Base-by-base conservation (phyloP, 1,140 invertebrate species). In the Vanessa tameamea region DNA sequence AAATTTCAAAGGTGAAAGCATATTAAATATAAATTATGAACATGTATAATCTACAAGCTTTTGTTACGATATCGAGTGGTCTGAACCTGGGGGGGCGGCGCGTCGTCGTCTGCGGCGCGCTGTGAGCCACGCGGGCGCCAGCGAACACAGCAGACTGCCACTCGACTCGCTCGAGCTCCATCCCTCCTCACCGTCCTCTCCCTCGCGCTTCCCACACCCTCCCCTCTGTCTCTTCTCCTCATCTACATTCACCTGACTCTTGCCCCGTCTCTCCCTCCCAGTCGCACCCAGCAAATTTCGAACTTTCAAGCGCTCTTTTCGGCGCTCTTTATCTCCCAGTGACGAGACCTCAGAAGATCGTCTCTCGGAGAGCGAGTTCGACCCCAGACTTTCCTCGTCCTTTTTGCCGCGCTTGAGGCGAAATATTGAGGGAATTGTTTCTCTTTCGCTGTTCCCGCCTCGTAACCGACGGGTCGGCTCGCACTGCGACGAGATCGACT, bases 81-180 rank as follows among this genome's bases (percentile, higher is more conserved):
- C 3, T 26, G 16, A 72, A 80, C 78, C 81, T 75, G 77, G 63
- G 64, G 76, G 72, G 72, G 80, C 75, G 72, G 72, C 79, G 70
- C 72, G 78, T 59, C 79, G 73, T 16, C 85, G 75, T 47, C 82
- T 71, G 23, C 80, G 81, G 15, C 82, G 80, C 37, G 80, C 79
- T 37, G 79, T 81, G 14, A 89, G 77, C 88, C 89, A 90, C 16
- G 82, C 80, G 8, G 90, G 90, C 50, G 90, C 89, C 53, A 92
- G 81, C 20, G 88, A 75, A 76, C 91, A 90, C 77, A 92, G 75
- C 79, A 87, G 70, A 65, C 86, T 79, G 74, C 86, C 88, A 59
- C 83, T 83, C 6, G 86, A 87, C 68, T 90, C 89, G 47, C 88
- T 81, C 23, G 85, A 85, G 59, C 88, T 93, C 67, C 84, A 87